phyloP scores from a whole-genome alignment of 1,140 invertebrate genomes.

The Leucophenga varia region DNA sequence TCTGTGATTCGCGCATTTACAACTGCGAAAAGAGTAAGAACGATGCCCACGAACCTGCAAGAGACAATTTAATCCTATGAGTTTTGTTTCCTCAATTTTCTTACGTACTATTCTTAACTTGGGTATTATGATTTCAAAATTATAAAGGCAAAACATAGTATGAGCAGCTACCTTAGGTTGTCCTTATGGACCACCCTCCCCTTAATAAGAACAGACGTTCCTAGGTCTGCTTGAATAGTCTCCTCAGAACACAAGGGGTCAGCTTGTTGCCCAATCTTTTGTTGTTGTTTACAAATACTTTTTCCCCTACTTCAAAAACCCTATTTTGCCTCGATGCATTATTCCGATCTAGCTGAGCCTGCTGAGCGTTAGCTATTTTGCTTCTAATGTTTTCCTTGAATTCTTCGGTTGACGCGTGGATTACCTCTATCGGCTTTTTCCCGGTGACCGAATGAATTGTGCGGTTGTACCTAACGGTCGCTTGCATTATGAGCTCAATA shows the following conservation, averaged over 20 bases:
- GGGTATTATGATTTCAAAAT: too few relatives aligned
- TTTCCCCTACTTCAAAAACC: conserved; percentile 8
- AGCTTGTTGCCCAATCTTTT: conserved; percentile 20
- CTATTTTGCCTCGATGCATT: background rate
- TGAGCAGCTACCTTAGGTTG: conserved; percentile 10
- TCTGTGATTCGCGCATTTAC: conserved; percentile 1
- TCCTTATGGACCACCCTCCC: conserved; percentile 16
- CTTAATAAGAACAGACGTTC: conserved; percentile 13
- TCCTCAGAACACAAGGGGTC: conserved; percentile 7
- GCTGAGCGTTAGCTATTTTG: conserved; percentile 2
- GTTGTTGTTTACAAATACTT: conserved; percentile 6
- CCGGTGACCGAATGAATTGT: background rate
- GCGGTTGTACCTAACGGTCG: background rate
- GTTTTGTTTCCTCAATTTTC: too few relatives aligned
- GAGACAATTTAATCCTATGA: too few relatives aligned
- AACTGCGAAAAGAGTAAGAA: background rate
- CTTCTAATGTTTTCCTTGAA: conserved; percentile 4
- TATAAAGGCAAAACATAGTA: too few relatives aligned
- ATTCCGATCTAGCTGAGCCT: background rate
- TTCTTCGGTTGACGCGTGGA: background rate
- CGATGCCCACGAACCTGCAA: background rate
- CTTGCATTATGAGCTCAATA: background rate
- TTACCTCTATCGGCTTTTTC: background rate
- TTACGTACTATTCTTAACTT: too few relatives aligned
- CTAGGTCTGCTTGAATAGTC: conserved; percentile 14